A percentile compares a stretch with the other conserved stretches of the same genome.
Conservation (phyloP, 2,888 invertebrate genomes). For the Drosophila leonis region DNA sequence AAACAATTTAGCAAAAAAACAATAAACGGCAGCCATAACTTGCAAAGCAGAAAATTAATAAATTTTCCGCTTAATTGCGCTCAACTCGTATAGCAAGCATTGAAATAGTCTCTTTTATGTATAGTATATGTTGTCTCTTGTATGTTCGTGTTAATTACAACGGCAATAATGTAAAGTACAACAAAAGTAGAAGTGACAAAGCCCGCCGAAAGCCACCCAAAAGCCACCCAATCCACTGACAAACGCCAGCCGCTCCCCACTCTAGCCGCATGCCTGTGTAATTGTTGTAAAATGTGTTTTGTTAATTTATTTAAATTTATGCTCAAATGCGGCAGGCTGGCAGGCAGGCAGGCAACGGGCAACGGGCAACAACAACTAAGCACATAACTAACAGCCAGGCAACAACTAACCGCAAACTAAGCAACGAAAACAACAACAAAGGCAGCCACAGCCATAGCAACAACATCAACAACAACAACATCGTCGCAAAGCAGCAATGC, state of each 20-base stretch:
- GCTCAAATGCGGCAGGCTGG: slow-evolving; percentile 52
- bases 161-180: slow-evolving; percentile 62
- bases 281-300: slow-evolving; percentile 74
- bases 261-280: slow-evolving; percentile 47
- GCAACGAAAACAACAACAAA: slow-evolving; percentile 33
- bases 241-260: neutral
- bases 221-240: neutral
- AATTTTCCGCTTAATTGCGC: slow-evolving; percentile 73
- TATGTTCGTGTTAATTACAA: slow-evolving; percentile 67
- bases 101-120: slow-evolving; percentile 25
- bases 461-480: slow-evolving; percentile 16
- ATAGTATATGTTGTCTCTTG: slow-evolving; percentile 24
- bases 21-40: slow-evolving; percentile 36
- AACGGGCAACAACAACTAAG: slow-evolving; percentile 14
- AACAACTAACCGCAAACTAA: slow-evolving; percentile 54
- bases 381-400: slow-evolving; percentile 51
- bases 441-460: slow-evolving; percentile 8
- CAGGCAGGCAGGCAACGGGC: slow-evolving; percentile 14
- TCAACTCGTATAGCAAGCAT: slow-evolving; percentile 43
- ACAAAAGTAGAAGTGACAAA: slow-evolving; percentile 58
- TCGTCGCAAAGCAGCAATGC: slow-evolving; percentile 32
- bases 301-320: slow-evolving; percentile 81
- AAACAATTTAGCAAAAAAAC: slow-evolving; percentile 5
- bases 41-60: slow-evolving; percentile 67
- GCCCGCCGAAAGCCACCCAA: slow-evolving; percentile 4